Percentiles rank a stretch among this genome's conserved stretches.
Conservation (phyloP, 2,888 invertebrate genomes). For the Eristalis pertinax region DNA sequence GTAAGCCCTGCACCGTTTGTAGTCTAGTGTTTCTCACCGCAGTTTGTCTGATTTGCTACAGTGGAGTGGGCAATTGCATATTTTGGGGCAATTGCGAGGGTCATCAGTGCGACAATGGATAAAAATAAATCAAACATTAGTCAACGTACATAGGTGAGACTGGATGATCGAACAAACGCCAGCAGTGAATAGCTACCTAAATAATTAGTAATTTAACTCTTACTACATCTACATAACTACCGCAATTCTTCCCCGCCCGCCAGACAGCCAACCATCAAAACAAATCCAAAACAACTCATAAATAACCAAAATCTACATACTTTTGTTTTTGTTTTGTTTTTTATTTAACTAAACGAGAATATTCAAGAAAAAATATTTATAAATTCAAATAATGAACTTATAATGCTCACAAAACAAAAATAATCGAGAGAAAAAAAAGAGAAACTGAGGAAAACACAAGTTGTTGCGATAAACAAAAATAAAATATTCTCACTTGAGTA, state of each 20-base stretch:
- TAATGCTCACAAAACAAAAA: conserved; percentile 39
- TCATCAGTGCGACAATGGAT: conserved; percentile 84
- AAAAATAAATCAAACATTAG: conserved; percentile 54
- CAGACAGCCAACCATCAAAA: conserved; percentile 3
- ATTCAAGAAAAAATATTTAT: conserved; percentile 67
- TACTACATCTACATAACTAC: conserved; percentile 22
- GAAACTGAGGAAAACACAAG: not conserved
- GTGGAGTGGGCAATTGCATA: conserved; percentile 96
- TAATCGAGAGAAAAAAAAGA: conserved; percentile 14
- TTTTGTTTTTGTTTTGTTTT: conserved; percentile 24
- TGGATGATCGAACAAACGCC: not conserved
- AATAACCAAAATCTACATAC: conserved; percentile 48
- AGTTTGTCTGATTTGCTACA: conserved; percentile 96
- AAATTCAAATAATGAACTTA: conserved; percentile 48
- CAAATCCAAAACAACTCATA: conserved; percentile 22
- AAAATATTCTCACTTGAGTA: not conserved
- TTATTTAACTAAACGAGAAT: conserved; percentile 49
- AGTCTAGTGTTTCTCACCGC: conserved; percentile 96
- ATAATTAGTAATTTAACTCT: conserved; percentile 54
- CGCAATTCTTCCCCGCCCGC: conserved; percentile 22
- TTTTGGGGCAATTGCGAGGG: conserved; percentile 94
- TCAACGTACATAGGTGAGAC: conserved; percentile 25
- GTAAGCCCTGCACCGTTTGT: conserved; percentile 98
- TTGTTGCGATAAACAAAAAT: not conserved
- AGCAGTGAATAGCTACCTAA: conserved; percentile 48